Conservation (phyloP, 2,888 invertebrate genomes). For the Halocaridina rubra region DNA sequence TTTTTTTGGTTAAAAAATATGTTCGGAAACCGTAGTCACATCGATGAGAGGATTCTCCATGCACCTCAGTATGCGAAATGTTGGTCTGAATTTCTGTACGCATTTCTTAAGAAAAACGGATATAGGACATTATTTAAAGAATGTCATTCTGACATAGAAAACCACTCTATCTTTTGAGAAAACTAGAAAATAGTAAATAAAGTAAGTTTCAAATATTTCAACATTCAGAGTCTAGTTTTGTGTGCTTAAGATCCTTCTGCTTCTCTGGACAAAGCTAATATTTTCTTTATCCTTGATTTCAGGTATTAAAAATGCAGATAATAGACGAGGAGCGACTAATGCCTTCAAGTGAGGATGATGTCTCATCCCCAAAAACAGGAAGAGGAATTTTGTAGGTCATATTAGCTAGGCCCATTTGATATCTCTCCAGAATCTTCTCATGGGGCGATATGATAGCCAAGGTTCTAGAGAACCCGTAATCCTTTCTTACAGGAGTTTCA, state of each 20-base stretch:
- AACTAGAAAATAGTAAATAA: too few relatives aligned
- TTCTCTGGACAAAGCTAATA: neutral
- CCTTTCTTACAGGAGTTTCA: conserved; percentile 76
- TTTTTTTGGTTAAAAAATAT: too few relatives aligned
- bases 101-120: too few relatives aligned
- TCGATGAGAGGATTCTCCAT: too few relatives aligned
- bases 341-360: too few relatives aligned
- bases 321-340: too few relatives aligned
- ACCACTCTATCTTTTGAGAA: too few relatives aligned
- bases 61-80: too few relatives aligned
- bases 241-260: neutral
- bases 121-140: too few relatives aligned
- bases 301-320: neutral
- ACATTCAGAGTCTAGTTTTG: neutral
- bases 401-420: conserved; percentile 67
- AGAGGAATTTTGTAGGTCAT: neutral
- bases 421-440: conserved; percentile 75
- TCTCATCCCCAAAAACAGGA: neutral
- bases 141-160: too few relatives aligned
- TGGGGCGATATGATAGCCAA: conserved; percentile 79
- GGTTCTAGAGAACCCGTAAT: conserved; percentile 76
- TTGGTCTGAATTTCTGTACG: too few relatives aligned
- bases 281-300: neutral
- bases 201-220: neutral
- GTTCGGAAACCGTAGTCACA: too few relatives aligned